Evolutionary conservation across 2,113 vertebrate species (phyloP), one percentile per base, ranked within the genome.

Genomic region (Dryoscopus gambensis): DNA sequence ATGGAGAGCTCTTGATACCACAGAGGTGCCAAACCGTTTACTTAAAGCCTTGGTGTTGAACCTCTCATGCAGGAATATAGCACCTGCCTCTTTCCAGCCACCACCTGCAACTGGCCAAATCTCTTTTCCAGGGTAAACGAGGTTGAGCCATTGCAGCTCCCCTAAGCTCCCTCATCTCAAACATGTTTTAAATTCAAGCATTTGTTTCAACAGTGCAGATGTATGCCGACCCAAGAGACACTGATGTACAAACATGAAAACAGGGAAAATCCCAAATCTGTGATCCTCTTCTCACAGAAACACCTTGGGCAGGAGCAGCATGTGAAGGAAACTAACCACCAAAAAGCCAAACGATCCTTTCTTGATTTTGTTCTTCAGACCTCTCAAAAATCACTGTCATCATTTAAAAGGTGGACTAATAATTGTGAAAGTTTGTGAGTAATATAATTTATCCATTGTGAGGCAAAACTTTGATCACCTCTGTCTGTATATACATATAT

Each of bases 241-340:
- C 2, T 2, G 21, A 47, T 9, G 24, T 47, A 71, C 19, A 25
- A 21, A 16, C 7, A 15, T 37, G 39, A 25, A 57, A n/a, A 73
- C 11, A 6, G 30, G 16, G 4, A 13, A 69, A 70, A 27, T 5
- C 9, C 15, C 44, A n/a, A 2, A 2, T 2, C 3, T 27, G 10
- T 1, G 3, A 46, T 13, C 9, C 35, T 67, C 13, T 39, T 63
- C 39, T 37, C 25, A 12, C n/a, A 52, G 42, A 42, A 52, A 30
- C 13, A 59, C 35, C 28, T 59, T 3, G 1, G 18, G 70, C 24
- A 2, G 40, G 24, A 7, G 1, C 0, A 0, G 21, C 4, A 1
- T 4, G 6, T 10, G n/a, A 79, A 55, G 15, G 20, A 9, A 62
- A 18, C 3, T 16, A 28, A n/a, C 30, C 6, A 19, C 40, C 19